Base-by-base conservation (phyloP, 2,113 vertebrate genomes). In the Odocoileus virginianus region DNA sequence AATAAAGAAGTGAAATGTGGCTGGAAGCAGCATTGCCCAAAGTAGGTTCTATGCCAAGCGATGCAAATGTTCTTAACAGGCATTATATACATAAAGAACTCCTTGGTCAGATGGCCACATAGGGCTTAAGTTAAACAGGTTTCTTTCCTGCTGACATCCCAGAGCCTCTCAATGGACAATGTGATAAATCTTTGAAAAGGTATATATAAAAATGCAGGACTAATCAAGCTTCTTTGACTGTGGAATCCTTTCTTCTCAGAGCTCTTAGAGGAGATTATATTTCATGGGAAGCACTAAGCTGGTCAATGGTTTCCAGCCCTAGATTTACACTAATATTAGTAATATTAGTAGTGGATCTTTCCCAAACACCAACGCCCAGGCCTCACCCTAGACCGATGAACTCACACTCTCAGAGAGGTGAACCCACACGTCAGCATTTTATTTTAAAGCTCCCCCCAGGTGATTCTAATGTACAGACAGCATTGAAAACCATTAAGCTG, bases 401-500 rank as follows among this genome's bases (percentile, higher is more conserved):
- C 74, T 97, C 94, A 83, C 27, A 67, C 47, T 94, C 85, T 60
- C 47, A 21, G 47, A 96, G 58, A 27, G 55, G 2, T 88, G 36
- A 74, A 82, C 33, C 76, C 71, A 88, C 43, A 36, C 5, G 5
- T 67, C 54, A 55, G 28, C 30, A 84, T 45, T 84, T 85, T 47
- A 88, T 88, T 79, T 79, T 87, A 97, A 91, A 96, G 76, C 36
- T 95, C 96, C 87, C 82, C 33, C 82, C 25, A 81, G 79, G 58
- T 89, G 71, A 96, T 61, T 96, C 85, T 97, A 94, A 96, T 86
- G 82, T 40, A 89, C 76, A 95, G 50, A 55, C 15, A 91, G 50
- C 19, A 94, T 1, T 91, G 43, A 86, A 95, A 97, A 94, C 67
- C 93, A 98, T 94, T 97, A 86, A 61, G 60, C 64, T 45, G 64